Conservation (phyloP, 2,888 invertebrate genomes). For the Leucophenga montana region DNA sequence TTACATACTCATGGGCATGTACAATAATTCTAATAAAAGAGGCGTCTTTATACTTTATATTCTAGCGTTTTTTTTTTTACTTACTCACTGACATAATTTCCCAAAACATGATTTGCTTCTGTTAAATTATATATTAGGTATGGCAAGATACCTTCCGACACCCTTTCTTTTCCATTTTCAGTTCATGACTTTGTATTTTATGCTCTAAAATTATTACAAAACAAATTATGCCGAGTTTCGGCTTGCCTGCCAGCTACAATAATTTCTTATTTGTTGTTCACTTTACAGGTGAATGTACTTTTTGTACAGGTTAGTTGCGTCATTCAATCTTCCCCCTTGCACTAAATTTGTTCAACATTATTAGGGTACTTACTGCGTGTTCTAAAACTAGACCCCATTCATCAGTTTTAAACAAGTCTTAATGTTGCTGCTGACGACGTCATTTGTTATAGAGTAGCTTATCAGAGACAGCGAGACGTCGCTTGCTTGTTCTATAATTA, state of each 20-base stretch:
- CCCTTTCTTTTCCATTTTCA: background rate
- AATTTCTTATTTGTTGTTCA: slow-evolving; percentile 23
- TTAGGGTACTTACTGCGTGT: slow-evolving; percentile 19
- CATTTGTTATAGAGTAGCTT: background rate
- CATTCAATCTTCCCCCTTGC: background rate
- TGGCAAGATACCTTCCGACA: too few species aligned
- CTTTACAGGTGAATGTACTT: slow-evolving; percentile 48
- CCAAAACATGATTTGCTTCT: background rate
- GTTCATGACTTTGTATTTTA: slow-evolving; percentile 25
- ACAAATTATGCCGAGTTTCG: background rate
- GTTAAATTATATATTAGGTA: background rate
- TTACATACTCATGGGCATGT: background rate
- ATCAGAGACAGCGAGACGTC: too few species aligned
- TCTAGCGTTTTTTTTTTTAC: background rate
- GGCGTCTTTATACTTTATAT: background rate
- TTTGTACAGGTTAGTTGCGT: too few species aligned
- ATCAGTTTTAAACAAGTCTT: background rate
- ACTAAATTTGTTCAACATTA: background rate
- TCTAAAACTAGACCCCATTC: slow-evolving; percentile 12
- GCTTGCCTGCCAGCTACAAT: slow-evolving; percentile 6
- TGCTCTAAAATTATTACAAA: slow-evolving; percentile 1
- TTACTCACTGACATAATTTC: slow-evolving; percentile 3
- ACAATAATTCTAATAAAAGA: background rate
- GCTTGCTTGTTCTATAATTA: background rate
- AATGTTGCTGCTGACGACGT: slow-evolving; percentile 7